These are phyloP conservation scores for Phoeniculus purpureus DNA, from an alignment of 2,797 vertebrate species.

Conservation along the genomic window DNA sequence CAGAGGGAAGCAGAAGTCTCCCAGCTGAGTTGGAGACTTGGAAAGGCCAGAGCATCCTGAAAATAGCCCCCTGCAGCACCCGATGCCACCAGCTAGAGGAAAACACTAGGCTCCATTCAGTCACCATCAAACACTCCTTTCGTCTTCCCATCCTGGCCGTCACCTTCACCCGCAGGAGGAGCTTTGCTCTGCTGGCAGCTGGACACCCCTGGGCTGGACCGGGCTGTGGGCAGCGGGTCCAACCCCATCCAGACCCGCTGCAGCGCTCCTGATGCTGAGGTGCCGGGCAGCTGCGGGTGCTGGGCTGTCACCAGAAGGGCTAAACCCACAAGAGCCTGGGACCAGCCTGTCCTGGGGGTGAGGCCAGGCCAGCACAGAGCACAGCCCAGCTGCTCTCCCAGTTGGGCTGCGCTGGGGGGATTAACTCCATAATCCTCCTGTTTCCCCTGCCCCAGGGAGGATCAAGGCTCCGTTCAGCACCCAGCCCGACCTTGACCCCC, in stretches of 20 bases:
- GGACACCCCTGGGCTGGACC: no score
- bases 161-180: background rate
- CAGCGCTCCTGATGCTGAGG: no score
- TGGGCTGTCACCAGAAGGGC: no score
- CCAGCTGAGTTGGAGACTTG: fast-evolving
- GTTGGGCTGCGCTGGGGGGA: background rate
- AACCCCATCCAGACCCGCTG: no score
- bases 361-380: no score
- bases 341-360: no score
- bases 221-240: no score
- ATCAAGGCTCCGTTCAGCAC: background rate
- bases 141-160: background rate
- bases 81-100: background rate
- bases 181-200: background rate
- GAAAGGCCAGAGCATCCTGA: background rate
- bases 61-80: background rate
- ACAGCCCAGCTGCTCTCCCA: background rate
- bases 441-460: background rate
- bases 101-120: background rate
- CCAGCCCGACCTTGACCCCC: background rate
- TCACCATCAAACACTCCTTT: background rate
- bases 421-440: slow-evolving; percentile 24
- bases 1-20: background rate
- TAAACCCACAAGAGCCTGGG: no score
- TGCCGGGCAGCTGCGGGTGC: no score